A percentile compares a stretch with the other conserved stretches of the same genome.
Evolutionary conservation across 35 echinoderm and acorn worm genomes (phyloP).

Genomic region (Heliocidaris erythrogramma): DNA sequence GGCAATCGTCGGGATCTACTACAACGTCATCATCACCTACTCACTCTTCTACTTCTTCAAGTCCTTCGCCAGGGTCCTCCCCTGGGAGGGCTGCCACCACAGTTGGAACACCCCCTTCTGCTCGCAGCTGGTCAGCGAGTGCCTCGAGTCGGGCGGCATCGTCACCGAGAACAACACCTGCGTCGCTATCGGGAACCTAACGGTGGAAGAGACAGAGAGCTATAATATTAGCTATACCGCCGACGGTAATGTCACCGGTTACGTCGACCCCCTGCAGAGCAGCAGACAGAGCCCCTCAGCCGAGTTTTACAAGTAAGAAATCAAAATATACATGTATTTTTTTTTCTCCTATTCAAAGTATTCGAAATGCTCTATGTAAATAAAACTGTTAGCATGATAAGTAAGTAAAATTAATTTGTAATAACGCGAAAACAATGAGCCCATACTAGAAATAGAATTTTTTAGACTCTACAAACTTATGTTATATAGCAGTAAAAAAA

Average conservation of each 20-base stretch:
- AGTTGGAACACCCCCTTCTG: conserved; percentile 79
- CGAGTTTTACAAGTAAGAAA: conserved; percentile 89
- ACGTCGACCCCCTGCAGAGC: conserved; percentile 66
- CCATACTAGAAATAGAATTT: neutral
- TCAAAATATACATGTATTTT: neutral
- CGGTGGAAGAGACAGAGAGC: neutral
- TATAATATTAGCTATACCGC: conserved; percentile 61
- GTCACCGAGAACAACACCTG: conserved; percentile 67
- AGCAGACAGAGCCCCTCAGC: conserved; percentile 71
- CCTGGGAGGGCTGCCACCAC: conserved; percentile 79
- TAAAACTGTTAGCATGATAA: neutral
- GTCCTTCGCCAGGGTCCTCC: conserved; percentile 69
- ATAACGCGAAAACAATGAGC: neutral
- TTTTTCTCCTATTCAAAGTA: neutral
- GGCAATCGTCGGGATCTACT: conserved; percentile 83
- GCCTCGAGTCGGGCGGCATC: conserved; percentile 63
- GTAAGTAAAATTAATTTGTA: neutral
- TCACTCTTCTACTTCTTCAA: conserved; percentile 81
- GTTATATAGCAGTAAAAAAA: neutral
- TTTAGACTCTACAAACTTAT: neutral
- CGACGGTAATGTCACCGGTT: conserved; percentile 52
- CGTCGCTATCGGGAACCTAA: conserved; percentile 51
- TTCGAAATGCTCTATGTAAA: neutral
- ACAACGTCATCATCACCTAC: conserved; percentile 96
- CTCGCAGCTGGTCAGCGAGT: conserved; percentile 63